Evolutionary conservation across 2,797 vertebrate genomes (phyloP).

Genomic region (Rallus crepitans): DNA sequence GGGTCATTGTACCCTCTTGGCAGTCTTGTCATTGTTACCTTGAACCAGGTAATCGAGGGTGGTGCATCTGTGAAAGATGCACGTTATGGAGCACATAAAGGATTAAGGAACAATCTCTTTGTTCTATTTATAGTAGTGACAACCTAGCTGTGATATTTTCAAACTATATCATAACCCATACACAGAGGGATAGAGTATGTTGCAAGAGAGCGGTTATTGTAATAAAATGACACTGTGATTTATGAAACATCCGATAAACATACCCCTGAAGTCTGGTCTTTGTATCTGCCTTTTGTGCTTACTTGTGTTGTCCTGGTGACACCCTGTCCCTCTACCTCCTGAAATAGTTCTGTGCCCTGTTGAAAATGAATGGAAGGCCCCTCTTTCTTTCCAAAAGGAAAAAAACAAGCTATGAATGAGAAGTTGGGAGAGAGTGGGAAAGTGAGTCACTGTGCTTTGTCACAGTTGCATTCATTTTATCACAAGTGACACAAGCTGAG

Average conservation of each 20-base stretch:
- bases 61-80: not conserved
- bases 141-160: conserved; percentile 72
- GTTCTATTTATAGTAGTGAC: conserved; percentile 70
- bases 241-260: conserved; percentile 72
- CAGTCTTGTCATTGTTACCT: not conserved
- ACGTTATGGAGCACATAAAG: not conserved
- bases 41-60: not conserved
- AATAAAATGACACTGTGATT: conserved; percentile 72
- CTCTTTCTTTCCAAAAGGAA: conserved; percentile 23
- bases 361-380: conserved; percentile 41
- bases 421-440: conserved; percentile 42
- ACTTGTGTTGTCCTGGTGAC: conserved; percentile 71
- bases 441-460: conserved; percentile 64
- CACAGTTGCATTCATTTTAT: conserved; percentile 46
- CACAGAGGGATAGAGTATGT: not conserved
- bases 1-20: not conserved
- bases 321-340: conserved; percentile 52
- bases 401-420: conserved; percentile 70
- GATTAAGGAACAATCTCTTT: conserved; percentile 34
- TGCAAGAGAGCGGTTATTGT: conserved; percentile 62
- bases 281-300: conserved; percentile 76
- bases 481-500: conserved; percentile 53
- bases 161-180: conserved; percentile 52
- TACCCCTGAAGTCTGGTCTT: conserved; percentile 73
- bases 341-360: conserved; percentile 59